Conservation (phyloP, 2,113 vertebrate species). For the Tetraodon nigroviridis region DNA sequence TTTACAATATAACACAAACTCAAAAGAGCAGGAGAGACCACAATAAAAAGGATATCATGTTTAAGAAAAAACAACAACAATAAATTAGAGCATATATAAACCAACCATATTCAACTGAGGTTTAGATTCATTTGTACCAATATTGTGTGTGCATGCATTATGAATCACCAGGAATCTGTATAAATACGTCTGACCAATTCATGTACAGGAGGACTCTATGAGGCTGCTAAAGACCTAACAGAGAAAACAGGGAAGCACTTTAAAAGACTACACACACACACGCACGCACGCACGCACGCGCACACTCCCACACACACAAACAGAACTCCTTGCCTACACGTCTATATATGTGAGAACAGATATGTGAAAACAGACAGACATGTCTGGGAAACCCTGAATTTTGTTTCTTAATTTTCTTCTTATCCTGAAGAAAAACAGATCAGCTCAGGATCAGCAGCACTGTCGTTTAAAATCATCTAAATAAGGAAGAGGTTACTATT, state of each 20-base stretch:
- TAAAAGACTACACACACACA: constrained; percentile 37
- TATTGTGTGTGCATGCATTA: constrained; percentile 64
- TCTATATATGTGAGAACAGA: constrained; percentile 7
- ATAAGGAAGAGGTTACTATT: neutral
- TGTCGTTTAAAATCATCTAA: neutral
- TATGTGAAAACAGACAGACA: constrained; percentile 35
- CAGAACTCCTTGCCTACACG: neutral
- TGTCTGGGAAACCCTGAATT: constrained; percentile 71
- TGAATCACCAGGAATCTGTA: constrained; percentile 50
- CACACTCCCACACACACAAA: neutral
- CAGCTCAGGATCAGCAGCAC: constrained; percentile 42
- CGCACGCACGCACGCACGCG: constrained; percentile 9
- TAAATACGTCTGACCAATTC: constrained; percentile 49
- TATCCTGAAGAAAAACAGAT: constrained; percentile 67
- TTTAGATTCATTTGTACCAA: constrained; percentile 55
- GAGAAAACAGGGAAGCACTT: constrained; percentile 66
- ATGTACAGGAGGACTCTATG: constrained; percentile 41
- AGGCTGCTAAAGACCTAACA: constrained; percentile 62
- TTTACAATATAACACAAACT: constrained; percentile 62
- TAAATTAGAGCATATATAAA: constrained; percentile 60
- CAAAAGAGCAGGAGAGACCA: constrained; percentile 54
- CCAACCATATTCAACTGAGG: constrained; percentile 60
- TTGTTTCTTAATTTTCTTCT: constrained; percentile 53
- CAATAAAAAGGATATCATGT: constrained; percentile 53
- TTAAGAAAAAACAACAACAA: constrained; percentile 43